phyloP scores from a whole-genome alignment of 2,797 vertebrate genomes.

The Myotis vivesi region DNA sequence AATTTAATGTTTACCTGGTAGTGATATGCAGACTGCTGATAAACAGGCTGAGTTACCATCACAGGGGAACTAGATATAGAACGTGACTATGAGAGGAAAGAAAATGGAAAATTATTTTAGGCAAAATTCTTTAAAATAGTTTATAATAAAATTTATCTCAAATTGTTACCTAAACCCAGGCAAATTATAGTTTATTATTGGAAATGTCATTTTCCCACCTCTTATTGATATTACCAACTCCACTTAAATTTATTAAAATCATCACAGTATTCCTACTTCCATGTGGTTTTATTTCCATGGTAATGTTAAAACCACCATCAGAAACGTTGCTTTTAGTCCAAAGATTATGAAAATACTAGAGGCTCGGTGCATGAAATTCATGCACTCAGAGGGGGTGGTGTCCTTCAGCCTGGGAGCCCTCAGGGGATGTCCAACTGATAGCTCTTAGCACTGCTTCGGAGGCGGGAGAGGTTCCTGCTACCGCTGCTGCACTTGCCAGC shows the following conservation, averaged over 20 bases:
- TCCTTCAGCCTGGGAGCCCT: too few relatives aligned
- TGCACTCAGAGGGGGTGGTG: too few relatives aligned
- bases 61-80: conserved; percentile 84
- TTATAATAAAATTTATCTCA: conserved; percentile 20
- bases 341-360: conserved; percentile 30
- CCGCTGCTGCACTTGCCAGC: too few relatives aligned
- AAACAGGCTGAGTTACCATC: conserved; percentile 86
- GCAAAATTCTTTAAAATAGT: conserved; percentile 42
- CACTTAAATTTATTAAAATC: conserved; percentile 10
- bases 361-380: too few relatives aligned
- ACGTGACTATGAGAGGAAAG: conserved; percentile 78
- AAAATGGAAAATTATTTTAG: conserved; percentile 49
- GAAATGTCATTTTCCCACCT: conserved; percentile 51
- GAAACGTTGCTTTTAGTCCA: conserved; percentile 43
- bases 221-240: conserved; percentile 25
- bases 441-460: too few relatives aligned
- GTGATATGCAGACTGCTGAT: conserved; percentile 86
- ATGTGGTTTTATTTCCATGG: conserved; percentile 31
- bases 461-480: too few relatives aligned
- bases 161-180: conserved; percentile 24
- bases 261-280: not conserved
- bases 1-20: conserved; percentile 87
- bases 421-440: too few relatives aligned
- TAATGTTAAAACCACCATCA: not conserved
- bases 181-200: not conserved